Evolutionary conservation across 2,888 invertebrate genomes (phyloP), one percentile per base, ranked within the genome.

Genomic region (Hydroisotoma schaefferi): DNA sequence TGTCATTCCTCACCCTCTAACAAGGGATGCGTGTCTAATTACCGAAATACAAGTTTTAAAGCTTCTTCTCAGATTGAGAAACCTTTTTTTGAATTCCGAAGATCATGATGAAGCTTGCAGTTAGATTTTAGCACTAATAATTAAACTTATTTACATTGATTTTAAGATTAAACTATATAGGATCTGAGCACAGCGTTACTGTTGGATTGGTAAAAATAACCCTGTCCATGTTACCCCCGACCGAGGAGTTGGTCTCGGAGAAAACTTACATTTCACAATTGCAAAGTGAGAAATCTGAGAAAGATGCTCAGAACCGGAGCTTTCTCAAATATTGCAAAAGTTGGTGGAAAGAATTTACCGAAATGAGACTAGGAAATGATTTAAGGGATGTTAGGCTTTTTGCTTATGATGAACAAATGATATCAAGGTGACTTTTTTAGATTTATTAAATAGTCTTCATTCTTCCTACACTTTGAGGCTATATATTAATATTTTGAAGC

Each of bases 401-500:
- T 62, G 62, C 64, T 18, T 68, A 63, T 53, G 68, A 68, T 59
- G 68, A 68, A 38, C 62, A 62, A 33, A 63, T 63, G 54, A 38
- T 55, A 15, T 60, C 64, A 12, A 48, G 59, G 68, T 56, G 25
- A 43, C 29, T 52, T 52, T 52, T 15, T 52, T 52, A 52, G 22
- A 20, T 22, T 26, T 12, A 51, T 25, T 46, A n/a, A n/a, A n/a
- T n/a, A n/a, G n/a, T n/a, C n/a, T n/a, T n/a, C n/a, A n/a, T n/a
- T n/a, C n/a, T n/a, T n/a, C n/a, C n/a, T n/a, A n/a, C n/a, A n/a
- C n/a, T n/a, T n/a, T n/a, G n/a, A n/a, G n/a, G n/a, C n/a, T n/a
- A n/a, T n/a, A n/a, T n/a, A n/a, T n/a, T n/a, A n/a, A n/a, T 33
- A 33, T 33, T 33, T 10, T 15, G 8, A 15, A 33, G 33, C 15